Conservation (phyloP, 2,888 invertebrate species). For the Dryadula phaetusa region DNA sequence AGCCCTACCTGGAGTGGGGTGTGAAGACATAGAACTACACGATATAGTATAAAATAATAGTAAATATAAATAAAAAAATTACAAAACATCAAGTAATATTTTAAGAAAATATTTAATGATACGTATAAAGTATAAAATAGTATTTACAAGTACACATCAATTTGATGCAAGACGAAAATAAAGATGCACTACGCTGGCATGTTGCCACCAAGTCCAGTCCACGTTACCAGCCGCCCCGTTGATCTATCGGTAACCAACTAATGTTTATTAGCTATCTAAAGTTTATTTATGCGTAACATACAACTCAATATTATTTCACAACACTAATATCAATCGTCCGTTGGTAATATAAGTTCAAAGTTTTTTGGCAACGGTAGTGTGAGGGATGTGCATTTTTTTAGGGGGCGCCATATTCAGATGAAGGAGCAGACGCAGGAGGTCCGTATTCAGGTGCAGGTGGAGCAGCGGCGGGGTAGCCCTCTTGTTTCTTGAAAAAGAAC, state of each 20-base stretch:
- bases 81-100: conserved; percentile 49
- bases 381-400: conserved; percentile 44
- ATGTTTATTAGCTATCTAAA: background rate
- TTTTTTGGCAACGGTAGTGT: background rate
- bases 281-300: background rate
- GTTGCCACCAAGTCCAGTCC: conserved; percentile 47
- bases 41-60: background rate
- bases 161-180: conserved; percentile 76
- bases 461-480: conserved; percentile 82
- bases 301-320: conserved; percentile 3
- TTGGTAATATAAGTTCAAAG: conserved; percentile 24
- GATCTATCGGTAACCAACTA: conserved; percentile 20
- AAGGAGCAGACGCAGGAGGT: conserved; percentile 78
- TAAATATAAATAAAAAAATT: background rate
- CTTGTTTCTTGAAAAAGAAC: conserved; percentile 79
- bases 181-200: conserved; percentile 62
- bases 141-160: conserved; percentile 83
- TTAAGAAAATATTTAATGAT: conserved; percentile 67
- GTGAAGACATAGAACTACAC: background rate
- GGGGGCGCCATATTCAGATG: conserved; percentile 86
- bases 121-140: conserved; percentile 76
- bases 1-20: background rate
- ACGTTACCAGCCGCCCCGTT: conserved; percentile 40
- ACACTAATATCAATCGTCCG: conserved; percentile 14
- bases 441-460: conserved; percentile 74